A percentile compares a stretch with the other conserved stretches of the same genome.
Conservation (phyloP, 2,797 vertebrate genomes). For the Sus cebifrons region DNA sequence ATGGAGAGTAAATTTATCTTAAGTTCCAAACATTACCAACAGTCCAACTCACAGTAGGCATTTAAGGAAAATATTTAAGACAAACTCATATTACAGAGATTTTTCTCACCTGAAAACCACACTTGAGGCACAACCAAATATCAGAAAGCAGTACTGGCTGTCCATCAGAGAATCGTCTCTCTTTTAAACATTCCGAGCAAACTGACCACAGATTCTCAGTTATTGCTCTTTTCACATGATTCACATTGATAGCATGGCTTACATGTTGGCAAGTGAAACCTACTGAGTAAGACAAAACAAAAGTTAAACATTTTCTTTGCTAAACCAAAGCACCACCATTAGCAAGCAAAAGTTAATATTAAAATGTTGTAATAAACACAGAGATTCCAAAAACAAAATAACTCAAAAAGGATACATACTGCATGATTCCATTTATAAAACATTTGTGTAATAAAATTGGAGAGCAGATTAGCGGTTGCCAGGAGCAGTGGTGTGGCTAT, state of each 20-base stretch:
- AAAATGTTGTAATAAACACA: conserved; percentile 44
- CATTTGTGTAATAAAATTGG: not conserved
- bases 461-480: not conserved
- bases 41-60: conserved; percentile 39
- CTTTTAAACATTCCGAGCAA: conserved; percentile 96
- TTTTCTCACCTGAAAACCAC: conserved; percentile 95
- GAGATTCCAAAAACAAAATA: conserved; percentile 8
- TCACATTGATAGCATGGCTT: conserved; percentile 95
- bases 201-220: conserved; percentile 94
- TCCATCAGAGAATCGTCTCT: conserved; percentile 93
- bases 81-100: not conserved
- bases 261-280: conserved; percentile 97
- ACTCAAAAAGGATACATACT: not conserved
- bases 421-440: not conserved
- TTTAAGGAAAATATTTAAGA: conserved; percentile 50
- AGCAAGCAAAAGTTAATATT: conserved; percentile 40
- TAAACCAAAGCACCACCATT: not conserved
- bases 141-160: conserved; percentile 92
- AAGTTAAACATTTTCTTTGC: not conserved
- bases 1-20: conserved; percentile 48
- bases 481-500: not conserved
- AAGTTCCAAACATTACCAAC: not conserved
- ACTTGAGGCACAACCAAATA: conserved; percentile 97
- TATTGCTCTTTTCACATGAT: conserved; percentile 95
- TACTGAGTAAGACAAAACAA: conserved; percentile 81